Base-by-base conservation (phyloP, 2,797 vertebrate genomes). In the Sciurus carolinensis region DNA sequence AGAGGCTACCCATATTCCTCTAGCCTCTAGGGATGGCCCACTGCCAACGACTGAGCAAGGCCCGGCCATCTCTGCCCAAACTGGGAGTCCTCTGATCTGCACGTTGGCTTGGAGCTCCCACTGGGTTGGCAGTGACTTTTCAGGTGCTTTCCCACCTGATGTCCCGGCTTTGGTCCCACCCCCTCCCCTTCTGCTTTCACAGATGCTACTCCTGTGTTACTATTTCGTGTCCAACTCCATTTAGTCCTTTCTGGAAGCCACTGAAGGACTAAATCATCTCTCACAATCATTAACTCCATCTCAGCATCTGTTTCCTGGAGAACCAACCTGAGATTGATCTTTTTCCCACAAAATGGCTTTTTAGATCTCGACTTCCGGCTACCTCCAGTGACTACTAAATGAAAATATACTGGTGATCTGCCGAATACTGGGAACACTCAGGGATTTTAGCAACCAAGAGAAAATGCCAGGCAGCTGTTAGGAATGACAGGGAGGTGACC, bases 381-480 rank as follows among this genome's bases (percentile, higher is more conserved):
- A 18, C 79, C 79, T 81, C 90, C 22, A 2, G 62, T 85, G 79
- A 89, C 36, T 82, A 66, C 66, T 87, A 64, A 93, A 66, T 39
- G 69, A 76, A 89, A 92, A 77, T 90, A 75, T 54, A 82, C 77
- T 44, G 69, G 64, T 54, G 50, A 52, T 73, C 92, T 87, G 76
- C 69, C 62, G 80, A 59, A 59, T 54, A 82, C 82, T 54, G 64
- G 95, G 42, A 93, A 47, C 18, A 39, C n/a, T 42, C 42, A 36
- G 30, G 36, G 18, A 24, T 42, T 42, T 90, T 84, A 87, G 62
- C 39, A 36, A 33, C 62, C 52, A 44, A 85, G 89, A 80, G 76
- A 80, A 71, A 92, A 95, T 62, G 57, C n/a, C 85, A 84, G 88
- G 54, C 75, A 89, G 93, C 72, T 95, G 42, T 71, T 77, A 36